These are phyloP conservation scores for Nemapogon koenigi DNA, from an alignment of 2,888 invertebrate genomes.

Conservation along the genomic window DNA sequence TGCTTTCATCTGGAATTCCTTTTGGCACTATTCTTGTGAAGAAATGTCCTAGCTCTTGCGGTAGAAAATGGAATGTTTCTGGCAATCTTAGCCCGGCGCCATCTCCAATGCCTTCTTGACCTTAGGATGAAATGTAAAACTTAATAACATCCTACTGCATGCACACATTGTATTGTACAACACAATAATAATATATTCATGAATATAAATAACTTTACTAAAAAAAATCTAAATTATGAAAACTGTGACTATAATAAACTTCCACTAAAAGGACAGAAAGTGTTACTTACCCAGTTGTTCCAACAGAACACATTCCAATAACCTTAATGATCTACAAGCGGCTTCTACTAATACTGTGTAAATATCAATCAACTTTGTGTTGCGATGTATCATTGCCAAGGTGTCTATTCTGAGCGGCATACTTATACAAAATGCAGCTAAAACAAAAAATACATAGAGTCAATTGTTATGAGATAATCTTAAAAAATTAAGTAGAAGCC, in stretches of 20 bases:
- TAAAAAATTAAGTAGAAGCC: too few relatives aligned
- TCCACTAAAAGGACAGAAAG: not conserved
- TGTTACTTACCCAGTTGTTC: constrained; percentile 58
- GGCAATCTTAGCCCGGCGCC: constrained; percentile 63
- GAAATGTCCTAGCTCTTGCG: constrained; percentile 75
- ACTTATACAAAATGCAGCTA: constrained; percentile 57
- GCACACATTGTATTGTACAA: too few relatives aligned
- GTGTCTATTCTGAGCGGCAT: constrained; percentile 74
- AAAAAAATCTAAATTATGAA: too few relatives aligned
- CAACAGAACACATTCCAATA: constrained; percentile 69
- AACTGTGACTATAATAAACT: not conserved
- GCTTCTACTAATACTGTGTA: constrained; percentile 80
- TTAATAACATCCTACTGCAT: too few relatives aligned
- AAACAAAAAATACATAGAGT: constrained; percentile 21
- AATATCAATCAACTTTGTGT: constrained; percentile 67
- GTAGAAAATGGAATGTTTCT: constrained; percentile 77
- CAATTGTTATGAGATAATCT: too few relatives aligned
- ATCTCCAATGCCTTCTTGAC: constrained; percentile 58
- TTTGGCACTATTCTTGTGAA: constrained; percentile 76
- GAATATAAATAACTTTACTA: too few relatives aligned
- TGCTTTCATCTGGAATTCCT: constrained; percentile 69
- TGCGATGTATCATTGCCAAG: constrained; percentile 72
- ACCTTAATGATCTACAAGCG: constrained; percentile 71
- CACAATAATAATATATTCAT: too few relatives aligned
- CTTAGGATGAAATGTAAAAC: constrained; percentile 22